Evolutionary conservation across 2,113 vertebrate genomes (phyloP), one percentile per base, ranked within the genome.

Genomic region (Artemisiospiza belli): DNA sequence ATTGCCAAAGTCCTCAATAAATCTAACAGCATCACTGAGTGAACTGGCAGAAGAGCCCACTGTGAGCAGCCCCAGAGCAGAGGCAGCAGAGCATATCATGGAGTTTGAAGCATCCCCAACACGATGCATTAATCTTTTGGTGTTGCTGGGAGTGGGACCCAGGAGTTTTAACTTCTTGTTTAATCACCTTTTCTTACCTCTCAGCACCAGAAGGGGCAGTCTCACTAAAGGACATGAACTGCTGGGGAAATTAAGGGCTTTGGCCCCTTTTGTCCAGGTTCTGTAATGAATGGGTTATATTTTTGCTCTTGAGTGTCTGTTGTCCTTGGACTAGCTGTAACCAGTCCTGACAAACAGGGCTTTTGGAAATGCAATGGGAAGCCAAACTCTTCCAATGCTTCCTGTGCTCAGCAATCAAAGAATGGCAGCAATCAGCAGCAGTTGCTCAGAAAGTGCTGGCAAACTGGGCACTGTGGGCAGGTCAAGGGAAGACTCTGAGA

Each of bases 1-100:
- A 97, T 96, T 37, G 88, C 57, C 77, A 75, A 93, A 94, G 78
- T 95, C 91, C 89, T 94, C 92, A 83, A 76, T 94, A 95, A 92
- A 93, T 94, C 90, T 85, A 88, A 84, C 54, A 24, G 80, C 37
- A 63, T 59, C 21, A 4, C 88, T 95, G 61, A 39, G 74, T 57
- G 55, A 96, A 81, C 70, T 61, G 59, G 66, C 57, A 89, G 81
- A 82, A 70, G 49, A 87, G 43, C 78, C 43, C 76, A 74, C 81
- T 90, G 83, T 0, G 6, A 91, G 33, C 52, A 57, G 80, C 31
- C 30, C 39, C 82, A 86, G 63, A 92, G 64, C 9, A 49, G 67
- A 86, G 79, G 74, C 69, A 80, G 90, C 54, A 67, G 64, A 89
- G 69, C 76, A n/a, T 61, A 72, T 72, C 27, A 59, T 11, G 28